Evolutionary conservation across 2,113 vertebrate genomes (phyloP).

Genomic region (Pongo abelii): DNA sequence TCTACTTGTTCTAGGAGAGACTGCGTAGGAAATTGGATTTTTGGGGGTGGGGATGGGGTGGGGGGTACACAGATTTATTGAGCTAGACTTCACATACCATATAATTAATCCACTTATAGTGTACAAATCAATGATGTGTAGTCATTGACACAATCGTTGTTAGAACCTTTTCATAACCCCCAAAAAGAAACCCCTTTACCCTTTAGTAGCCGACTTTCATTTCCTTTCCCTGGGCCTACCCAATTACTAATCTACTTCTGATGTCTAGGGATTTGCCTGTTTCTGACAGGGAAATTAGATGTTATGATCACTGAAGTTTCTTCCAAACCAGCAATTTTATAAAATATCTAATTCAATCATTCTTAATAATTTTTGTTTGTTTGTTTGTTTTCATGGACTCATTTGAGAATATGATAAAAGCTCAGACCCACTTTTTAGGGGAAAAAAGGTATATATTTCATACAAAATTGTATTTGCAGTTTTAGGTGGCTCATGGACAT

Average conservation of each 20-base stretch:
- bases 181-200: neutral
- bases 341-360: neutral
- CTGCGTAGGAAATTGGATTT: neutral
- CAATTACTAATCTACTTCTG: neutral
- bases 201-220: neutral
- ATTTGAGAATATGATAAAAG: conserved; percentile 3
- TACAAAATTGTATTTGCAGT: neutral
- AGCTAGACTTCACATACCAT: neutral
- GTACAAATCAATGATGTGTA: neutral
- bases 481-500: neutral
- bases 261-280: neutral
- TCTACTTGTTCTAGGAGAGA: neutral
- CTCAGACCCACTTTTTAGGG: neutral
- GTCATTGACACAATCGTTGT: neutral
- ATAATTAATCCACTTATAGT: neutral
- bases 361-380: neutral
- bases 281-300: neutral
- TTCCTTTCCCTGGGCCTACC: neutral
- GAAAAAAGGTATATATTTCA: neutral
- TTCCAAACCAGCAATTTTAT: neutral
- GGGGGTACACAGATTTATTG: neutral
- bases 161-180: neutral
- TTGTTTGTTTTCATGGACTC: neutral
- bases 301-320: neutral
- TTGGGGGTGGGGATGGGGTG: no score